Percentiles rank a stretch among this genome's conserved stretches.
phyloP scores from a whole-genome alignment of 2,888 invertebrate genomes.

The Rotaria macrura region DNA sequence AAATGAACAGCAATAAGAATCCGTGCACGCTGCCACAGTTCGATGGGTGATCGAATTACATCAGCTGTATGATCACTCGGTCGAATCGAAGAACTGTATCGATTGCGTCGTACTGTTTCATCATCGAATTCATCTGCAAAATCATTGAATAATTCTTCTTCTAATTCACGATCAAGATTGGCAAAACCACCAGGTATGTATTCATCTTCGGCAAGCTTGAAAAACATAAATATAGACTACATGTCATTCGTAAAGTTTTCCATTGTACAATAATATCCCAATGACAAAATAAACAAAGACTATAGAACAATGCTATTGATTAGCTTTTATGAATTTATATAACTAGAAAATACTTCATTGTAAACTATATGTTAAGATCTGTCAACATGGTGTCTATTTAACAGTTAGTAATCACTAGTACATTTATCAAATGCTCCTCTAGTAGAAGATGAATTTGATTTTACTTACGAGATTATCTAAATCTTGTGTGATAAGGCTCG shows the following conservation, averaged over 20 bases:
- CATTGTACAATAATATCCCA: no score
- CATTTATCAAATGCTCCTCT: no score
- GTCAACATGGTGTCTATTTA: no score
- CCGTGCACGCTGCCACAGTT: slow-evolving; percentile 2
- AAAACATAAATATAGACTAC: background rate
- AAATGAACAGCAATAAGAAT: background rate
- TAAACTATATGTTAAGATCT: no score
- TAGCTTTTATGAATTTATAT: no score
- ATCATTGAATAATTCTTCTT: background rate
- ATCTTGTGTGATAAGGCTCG: background rate
- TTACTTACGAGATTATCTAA: background rate
- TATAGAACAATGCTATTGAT: no score
- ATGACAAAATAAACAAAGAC: no score
- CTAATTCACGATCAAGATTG: background rate
- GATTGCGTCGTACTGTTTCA: background rate
- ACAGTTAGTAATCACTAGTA: no score
- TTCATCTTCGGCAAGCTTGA: background rate
- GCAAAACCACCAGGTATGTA: background rate
- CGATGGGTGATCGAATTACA: background rate
- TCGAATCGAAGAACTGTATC: background rate
- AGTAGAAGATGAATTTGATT: no score
- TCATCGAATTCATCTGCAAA: background rate
- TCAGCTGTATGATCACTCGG: background rate
- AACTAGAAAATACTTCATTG: no score
- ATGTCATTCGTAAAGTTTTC: no score